phyloP scores from a whole-genome alignment of 2,797 vertebrate genomes.

The Momotus momota region DNA sequence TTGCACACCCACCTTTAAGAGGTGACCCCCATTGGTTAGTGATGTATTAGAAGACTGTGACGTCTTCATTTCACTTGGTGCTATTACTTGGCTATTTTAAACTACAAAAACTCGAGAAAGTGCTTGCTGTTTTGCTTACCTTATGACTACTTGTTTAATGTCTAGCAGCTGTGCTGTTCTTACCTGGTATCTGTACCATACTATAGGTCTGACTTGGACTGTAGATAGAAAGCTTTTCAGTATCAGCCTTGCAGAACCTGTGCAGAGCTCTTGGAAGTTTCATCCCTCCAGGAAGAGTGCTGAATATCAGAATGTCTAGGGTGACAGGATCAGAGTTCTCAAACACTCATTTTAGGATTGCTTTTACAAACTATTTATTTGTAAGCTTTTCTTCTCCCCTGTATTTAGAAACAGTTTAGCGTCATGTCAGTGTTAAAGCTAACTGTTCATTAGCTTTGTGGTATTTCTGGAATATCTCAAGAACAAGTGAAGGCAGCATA shows the following conservation, averaged over 20 bases:
- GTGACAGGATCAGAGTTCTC: neutral
- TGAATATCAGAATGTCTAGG: neutral
- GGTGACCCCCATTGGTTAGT: neutral
- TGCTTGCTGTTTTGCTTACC: neutral
- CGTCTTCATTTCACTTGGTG: neutral
- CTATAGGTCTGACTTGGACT: neutral
- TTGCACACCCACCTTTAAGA: neutral
- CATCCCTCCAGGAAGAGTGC: neutral
- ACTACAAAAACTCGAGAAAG: neutral
- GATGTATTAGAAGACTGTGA: neutral
- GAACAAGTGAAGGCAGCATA: neutral
- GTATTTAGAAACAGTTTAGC: neutral
- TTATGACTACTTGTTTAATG: neutral
- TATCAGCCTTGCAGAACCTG: neutral
- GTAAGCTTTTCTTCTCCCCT: neutral
- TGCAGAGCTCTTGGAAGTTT: neutral
- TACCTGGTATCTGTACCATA: neutral
- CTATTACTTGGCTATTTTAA: neutral
- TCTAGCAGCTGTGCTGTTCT: neutral
- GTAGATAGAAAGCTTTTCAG: neutral
- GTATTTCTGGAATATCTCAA: neutral
- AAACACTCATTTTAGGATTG: neutral
- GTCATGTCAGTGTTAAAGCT: neutral
- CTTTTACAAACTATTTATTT: neutral
- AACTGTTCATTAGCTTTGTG: neutral